Conservation (phyloP, 2,888 invertebrate species). For the Spatulosminthurus flaviceps region DNA sequence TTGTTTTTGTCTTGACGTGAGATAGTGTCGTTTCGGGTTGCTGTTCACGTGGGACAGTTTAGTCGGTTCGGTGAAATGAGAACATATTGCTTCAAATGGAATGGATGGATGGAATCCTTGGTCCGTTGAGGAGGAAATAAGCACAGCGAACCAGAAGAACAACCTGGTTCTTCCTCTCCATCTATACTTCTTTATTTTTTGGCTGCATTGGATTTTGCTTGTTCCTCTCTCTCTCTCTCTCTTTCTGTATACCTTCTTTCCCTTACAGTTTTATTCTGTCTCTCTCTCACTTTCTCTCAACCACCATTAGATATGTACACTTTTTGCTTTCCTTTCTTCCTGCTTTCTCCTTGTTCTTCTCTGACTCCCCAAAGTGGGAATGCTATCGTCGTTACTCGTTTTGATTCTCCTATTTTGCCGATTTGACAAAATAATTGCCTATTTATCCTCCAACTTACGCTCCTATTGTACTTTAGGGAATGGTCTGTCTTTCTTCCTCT, state of each 20-base stretch:
- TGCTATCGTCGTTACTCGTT: conserved; percentile 54
- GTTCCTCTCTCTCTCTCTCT: conserved; percentile 38
- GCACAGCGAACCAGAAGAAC: conserved; percentile 16
- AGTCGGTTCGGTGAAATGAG: conserved; percentile 63
- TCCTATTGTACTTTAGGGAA: conserved; percentile 62
- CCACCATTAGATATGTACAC: conserved; percentile 32
- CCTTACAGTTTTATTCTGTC: conserved; percentile 13
- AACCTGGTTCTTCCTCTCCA: conserved; percentile 36
- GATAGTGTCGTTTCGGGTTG: conserved; percentile 53
- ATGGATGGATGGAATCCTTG: conserved; percentile 55
- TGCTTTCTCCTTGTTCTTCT: neutral
- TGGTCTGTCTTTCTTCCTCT: conserved; percentile 48
- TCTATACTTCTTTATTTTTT: conserved; percentile 11
- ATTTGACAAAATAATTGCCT: conserved; percentile 64
- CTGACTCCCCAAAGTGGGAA: conserved; percentile 47
- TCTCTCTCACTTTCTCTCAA: conserved; percentile 36
- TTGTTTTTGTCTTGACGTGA: conserved; percentile 49
- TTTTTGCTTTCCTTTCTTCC: conserved; percentile 28
- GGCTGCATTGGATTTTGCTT: conserved; percentile 25
- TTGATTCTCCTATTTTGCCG: conserved; percentile 61
- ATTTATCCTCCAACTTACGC: conserved; percentile 63
- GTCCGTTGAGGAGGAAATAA: conserved; percentile 24
- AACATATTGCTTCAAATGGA: conserved; percentile 62
- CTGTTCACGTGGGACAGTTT: conserved; percentile 64
- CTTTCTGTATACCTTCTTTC: conserved; percentile 12